Evolutionary conservation across 1,140 invertebrate species (phyloP).

Genomic region (Rhagoletis pomonella): DNA sequence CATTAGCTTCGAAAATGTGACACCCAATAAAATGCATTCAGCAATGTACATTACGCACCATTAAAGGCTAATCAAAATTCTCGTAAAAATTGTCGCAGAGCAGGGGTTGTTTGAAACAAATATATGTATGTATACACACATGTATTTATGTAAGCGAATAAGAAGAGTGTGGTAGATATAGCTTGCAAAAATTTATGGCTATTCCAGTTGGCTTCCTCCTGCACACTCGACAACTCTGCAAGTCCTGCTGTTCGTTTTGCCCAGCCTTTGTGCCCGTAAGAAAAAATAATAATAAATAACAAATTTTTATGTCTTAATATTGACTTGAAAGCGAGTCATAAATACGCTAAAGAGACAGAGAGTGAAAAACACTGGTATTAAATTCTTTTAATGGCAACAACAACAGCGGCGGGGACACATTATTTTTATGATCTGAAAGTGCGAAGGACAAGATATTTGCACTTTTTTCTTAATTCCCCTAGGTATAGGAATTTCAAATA

Average conservation of each 20-base stretch:
- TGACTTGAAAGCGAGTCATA: background rate
- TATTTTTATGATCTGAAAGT: constrained; percentile 40
- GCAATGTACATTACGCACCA: constrained; percentile 12
- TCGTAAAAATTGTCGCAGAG: background rate
- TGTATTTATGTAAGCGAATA: background rate
- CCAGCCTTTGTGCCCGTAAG: background rate
- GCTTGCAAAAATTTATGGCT: background rate
- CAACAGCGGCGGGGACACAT: background rate
- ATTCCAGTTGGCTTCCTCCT: background rate
- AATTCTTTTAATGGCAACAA: constrained; percentile 42
- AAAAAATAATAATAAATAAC: constrained; percentile 24
- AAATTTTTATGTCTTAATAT: constrained; percentile 45
- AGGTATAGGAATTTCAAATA: background rate
- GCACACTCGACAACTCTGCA: background rate
- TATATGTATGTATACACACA: background rate
- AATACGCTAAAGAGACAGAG: background rate
- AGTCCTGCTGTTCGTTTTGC: background rate
- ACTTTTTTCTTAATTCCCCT: background rate
- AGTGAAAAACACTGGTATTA: background rate
- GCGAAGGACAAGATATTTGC: background rate
- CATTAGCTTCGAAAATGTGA: background rate
- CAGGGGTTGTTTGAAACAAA: no score
- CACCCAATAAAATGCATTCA: background rate
- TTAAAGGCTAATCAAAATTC: constrained; percentile 24
- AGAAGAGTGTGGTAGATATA: background rate